Percentiles rank a stretch among this genome's conserved stretches.
Evolutionary conservation across 53 echinoderm and acorn worm genomes (phyloP).

Genomic region (Actinopyga echinites): DNA sequence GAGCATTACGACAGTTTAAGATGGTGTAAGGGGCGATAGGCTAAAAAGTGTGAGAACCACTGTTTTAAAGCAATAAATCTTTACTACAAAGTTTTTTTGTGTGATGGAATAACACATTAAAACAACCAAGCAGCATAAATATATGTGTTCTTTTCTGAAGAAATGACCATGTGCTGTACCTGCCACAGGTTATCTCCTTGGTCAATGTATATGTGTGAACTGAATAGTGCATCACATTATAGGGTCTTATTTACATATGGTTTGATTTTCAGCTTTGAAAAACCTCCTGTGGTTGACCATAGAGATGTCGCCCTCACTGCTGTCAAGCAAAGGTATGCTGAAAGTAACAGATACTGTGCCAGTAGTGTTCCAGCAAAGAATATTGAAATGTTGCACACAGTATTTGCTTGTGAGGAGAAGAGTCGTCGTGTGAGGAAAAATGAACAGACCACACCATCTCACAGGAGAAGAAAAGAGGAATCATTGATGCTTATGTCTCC

Average conservation of each 20-base stretch:
- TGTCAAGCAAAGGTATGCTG: slow-evolving; percentile 81
- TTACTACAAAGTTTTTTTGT: too few relatives aligned
- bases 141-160: too few relatives aligned
- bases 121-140: too few relatives aligned
- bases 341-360: slow-evolving; percentile 52
- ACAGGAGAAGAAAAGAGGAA: slow-evolving; percentile 62
- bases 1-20: too few relatives aligned
- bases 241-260: not conserved
- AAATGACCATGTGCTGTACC: too few relatives aligned
- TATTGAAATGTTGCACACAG: slow-evolving; percentile 49
- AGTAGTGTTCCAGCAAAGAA: slow-evolving; percentile 63
- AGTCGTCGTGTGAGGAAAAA: slow-evolving; percentile 31
- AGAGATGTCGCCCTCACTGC: slow-evolving; percentile 85
- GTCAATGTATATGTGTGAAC: too few relatives aligned
- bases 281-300: slow-evolving; percentile 76
- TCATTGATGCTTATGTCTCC: slow-evolving; percentile 83
- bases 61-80: too few relatives aligned
- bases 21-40: too few relatives aligned
- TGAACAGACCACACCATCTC: slow-evolving; percentile 5
- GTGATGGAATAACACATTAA: too few relatives aligned
- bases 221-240: too few relatives aligned
- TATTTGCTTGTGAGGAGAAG: slow-evolving; percentile 67
- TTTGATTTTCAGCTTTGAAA: slow-evolving; percentile 58
- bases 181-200: too few relatives aligned
- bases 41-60: too few relatives aligned